Evolutionary conservation across 1,140 invertebrate species (phyloP), one percentile per base, ranked within the genome.

Genomic region (Branchinecta lynchi): DNA sequence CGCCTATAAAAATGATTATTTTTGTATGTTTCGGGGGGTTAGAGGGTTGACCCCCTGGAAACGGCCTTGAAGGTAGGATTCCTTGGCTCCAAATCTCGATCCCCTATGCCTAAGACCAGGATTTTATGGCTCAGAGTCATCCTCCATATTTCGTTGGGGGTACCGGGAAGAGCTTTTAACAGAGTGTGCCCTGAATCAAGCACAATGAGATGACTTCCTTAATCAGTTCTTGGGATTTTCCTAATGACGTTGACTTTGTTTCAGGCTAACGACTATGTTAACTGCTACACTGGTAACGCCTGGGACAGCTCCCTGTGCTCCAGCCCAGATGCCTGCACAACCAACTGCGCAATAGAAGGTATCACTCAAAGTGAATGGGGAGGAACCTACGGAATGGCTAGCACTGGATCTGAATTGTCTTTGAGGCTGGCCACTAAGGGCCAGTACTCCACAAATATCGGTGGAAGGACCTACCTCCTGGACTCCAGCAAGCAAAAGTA

Each of bases 271-370:
- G 72, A 70, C 17, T 66, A 46, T 21, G 70, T 70, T 21, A 73
- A 73, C 67, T 73, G 73, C 66, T 73, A 73, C 70, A 70, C 70
- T 17, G 73, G 73, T 8, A 73, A 73, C 65, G 8, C 60, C 12
- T 73, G 73, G 73, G 70, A 73, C 32, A 32, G 67, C 32, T 43
- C 72, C 8, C 72, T 70, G 66, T 73, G 73, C 67, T 72, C 73
- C n/a, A 70, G 72, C 66, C 69, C 72, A 15, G 72, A 71, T 21
- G 70, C 73, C 68, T 73, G 73, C 66, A 73, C 73, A 12, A 44
- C 70, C 15, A 73, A 73, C 70, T 73, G 73, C 67, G 73, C 70
- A 20, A 71, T 74, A n/a, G 73, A 74, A 45, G 73, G 73, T 7
- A 70, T 74, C 45, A 68, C 68, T 43, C n/a, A 45, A 45, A 67